phyloP scores from a whole-genome alignment of 2,797 vertebrate genomes.

The Cynopterus sphinx region DNA sequence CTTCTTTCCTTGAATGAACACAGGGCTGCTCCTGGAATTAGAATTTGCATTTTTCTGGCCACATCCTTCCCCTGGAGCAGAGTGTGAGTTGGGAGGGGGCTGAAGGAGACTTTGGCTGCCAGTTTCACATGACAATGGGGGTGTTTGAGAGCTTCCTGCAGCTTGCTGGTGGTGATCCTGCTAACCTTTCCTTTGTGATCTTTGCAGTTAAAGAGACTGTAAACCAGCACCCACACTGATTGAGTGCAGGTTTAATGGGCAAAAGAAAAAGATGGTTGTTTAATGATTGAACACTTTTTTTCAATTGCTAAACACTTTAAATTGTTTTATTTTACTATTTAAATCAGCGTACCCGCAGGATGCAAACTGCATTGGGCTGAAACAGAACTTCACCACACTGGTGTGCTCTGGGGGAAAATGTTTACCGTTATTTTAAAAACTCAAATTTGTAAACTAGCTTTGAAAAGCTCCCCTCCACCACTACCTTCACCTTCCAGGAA shows the following conservation, averaged over 20 bases:
- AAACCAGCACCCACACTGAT: conserved; percentile 54
- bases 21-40: conserved; percentile 51
- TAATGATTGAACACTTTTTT: conserved; percentile 79
- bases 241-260: conserved; percentile 74
- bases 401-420: fast-evolving
- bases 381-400: not conserved
- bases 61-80: not conserved
- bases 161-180: conserved; percentile 65
- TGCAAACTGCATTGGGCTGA: conserved; percentile 38
- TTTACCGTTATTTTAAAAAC: not conserved
- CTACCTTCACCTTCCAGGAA: not conserved
- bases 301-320: conserved; percentile 72
- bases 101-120: not conserved
- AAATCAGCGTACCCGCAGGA: conserved; percentile 74
- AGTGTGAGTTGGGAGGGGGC: not conserved
- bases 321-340: conserved; percentile 77
- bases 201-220: conserved; percentile 52
- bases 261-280: conserved; percentile 69
- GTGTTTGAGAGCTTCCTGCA: conserved; percentile 57
- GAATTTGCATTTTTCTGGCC: not conserved
- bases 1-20: conserved; percentile 68
- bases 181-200: conserved; percentile 66
- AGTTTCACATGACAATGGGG: conserved; percentile 44
- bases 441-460: not conserved
- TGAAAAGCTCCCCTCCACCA: not conserved